Evolutionary conservation across 2,797 vertebrate genomes (phyloP), one percentile per base, ranked within the genome.

Genomic region (Aulostomus chinensis): DNA sequence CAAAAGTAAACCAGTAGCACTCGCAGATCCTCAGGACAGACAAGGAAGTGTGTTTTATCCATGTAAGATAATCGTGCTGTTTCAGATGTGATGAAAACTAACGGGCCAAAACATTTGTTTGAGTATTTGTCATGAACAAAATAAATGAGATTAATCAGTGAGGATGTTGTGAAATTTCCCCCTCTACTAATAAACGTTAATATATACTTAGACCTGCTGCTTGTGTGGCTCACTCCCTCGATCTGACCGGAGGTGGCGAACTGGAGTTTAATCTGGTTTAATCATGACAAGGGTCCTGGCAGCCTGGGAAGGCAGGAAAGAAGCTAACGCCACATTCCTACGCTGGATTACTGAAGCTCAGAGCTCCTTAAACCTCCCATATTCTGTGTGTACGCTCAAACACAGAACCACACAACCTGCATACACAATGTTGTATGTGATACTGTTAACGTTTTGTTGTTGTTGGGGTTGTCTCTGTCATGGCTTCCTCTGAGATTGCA

Each of bases 281-380:
- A 80, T 80, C 77, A 71, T 78, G 81, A 85, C 63, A 42, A 72
- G 48, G 70, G 47, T 58, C 42, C 49, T 15, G 63, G 61, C 73
- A 76, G 48, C 76, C 71, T 76, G 78, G 80, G 80, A 90, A 86
- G 75, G 53, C 71, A 72, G 50, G 63, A 76, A 76, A 83, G 65
- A 71, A 70, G 66, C 76, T 71, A 85, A 80, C 68, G 16, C 75
- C 58, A 67, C 84, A 90, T 91, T 91, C 89, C 84, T 76, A 61
- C 67, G 40, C 35, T 56, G 80, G 86, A 87, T 90, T 87, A 87
- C 65, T 62, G 62, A 12, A 75, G 81, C 76, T 81, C 68, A 73
- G 69, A 47, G 64, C 50, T 65, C 46, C 63, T 84, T 64, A 78
- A 68, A 66, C 61, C 56, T 65, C 73, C 62, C 58, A 65, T 78